Evolutionary conservation across 2,888 invertebrate genomes (phyloP), one percentile per base, ranked within the genome.

Genomic region (Parnassius glacialis): DNA sequence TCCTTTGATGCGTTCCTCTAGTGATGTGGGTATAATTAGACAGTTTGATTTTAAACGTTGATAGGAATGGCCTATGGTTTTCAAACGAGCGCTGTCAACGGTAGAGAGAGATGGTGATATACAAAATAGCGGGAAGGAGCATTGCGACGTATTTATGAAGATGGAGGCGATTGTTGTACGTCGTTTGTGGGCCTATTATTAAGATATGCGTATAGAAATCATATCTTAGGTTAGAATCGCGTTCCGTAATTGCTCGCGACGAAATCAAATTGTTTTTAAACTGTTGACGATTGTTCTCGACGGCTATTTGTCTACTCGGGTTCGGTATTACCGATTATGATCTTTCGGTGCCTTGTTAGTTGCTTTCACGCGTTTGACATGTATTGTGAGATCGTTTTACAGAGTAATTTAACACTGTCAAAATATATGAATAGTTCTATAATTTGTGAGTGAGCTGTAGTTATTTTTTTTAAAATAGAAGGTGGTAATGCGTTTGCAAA

Each of bases 1-100:
- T 83, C 81, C 83, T 86, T 84, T 84, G 83, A 85, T 81, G 83
- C 84, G 85, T 82, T 80, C 79, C 79, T 74, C 78, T 75, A 82
- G 80, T 89, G 90, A 91, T 91, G 89, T 88, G 90, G 90, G 90
- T 90, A 89, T 90, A 90, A 90, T 90, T 90, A 91, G 87, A 83
- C 84, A 83, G 84, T 83, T 84, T 85, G 90, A 90, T 91, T 84
- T 81, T 76, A 78, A 84, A 83, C 74, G 78, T 79, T 80, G 90
- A 90, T 90, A 90, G 74, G 76, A 70, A 77, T 75, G 76, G 73
- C 67, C 74, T 75, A 80, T 76, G 80, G 84, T 83, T 83, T 81
- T 79, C 80, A 79, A 85, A 84, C 82, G 81, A 82, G 76, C 48
- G 13, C 86, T 87, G 88, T 87, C 88, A 87, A 83, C 82, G 77